Evolutionary conservation across 2,797 vertebrate genomes (phyloP).

Genomic region (Oceanodroma leucorhoa): DNA sequence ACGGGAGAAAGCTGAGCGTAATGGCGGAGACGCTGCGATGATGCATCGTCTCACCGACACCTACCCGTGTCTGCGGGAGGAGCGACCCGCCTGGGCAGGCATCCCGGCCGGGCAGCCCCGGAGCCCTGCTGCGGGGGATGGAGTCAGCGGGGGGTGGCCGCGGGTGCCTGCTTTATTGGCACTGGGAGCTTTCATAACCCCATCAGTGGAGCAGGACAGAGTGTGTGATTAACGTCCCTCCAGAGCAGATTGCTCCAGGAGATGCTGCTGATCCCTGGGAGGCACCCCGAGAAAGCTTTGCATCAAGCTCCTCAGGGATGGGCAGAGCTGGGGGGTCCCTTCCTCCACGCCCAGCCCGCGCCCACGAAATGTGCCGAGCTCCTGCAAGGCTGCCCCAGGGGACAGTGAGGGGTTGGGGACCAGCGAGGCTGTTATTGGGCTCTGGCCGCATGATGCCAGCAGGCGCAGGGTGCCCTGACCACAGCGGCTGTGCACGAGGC

Average conservation of each 20-base stretch:
- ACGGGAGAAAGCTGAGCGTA: background rate
- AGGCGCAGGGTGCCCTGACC: accelerated
- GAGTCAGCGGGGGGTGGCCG: accelerated
- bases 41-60: background rate
- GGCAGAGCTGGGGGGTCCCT: background rate
- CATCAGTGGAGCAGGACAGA: background rate
- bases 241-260: background rate
- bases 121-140: background rate
- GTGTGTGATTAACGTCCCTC: background rate
- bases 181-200: background rate
- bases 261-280: background rate
- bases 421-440: background rate
- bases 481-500: background rate
- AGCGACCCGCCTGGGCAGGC: background rate
- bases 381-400: background rate
- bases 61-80: background rate
- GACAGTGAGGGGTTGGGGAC: background rate
- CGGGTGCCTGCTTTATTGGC: accelerated
- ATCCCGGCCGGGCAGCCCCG: background rate
- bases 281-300: background rate
- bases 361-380: background rate
- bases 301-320: background rate
- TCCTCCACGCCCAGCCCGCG: accelerated
- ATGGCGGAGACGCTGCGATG: background rate
- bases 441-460: background rate